A percentile compares a stretch with the other conserved stretches of the same genome.
These are phyloP conservation scores for Rhineura floridana DNA, from an alignment of 2,113 vertebrate genomes.

Conservation along the genomic window DNA sequence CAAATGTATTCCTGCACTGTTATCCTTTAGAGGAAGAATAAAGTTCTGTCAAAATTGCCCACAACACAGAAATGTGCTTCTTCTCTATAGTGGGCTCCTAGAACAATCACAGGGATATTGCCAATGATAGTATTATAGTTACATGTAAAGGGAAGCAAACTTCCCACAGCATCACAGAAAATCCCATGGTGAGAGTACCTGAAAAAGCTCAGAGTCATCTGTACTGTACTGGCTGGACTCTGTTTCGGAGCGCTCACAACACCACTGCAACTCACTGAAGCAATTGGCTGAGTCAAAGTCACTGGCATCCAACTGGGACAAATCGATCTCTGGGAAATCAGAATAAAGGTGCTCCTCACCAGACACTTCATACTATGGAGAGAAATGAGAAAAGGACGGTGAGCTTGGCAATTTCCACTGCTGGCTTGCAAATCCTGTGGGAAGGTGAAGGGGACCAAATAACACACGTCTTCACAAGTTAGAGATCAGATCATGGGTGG, in stretches of 20 bases:
- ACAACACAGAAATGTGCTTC: background rate
- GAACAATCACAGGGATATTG: background rate
- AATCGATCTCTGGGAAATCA: constrained; percentile 95
- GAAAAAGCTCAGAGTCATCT: constrained; percentile 87
- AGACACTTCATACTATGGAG: constrained; percentile 84
- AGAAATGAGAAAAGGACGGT: constrained; percentile 43
- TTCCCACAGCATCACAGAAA: background rate
- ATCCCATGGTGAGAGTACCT: constrained; percentile 75
- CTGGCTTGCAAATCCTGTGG: background rate
- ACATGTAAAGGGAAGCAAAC: background rate
- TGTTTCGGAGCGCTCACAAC: constrained; percentile 82
- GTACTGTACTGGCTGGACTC: constrained; percentile 90
- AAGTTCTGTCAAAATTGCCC: background rate
- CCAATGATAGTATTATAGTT: background rate
- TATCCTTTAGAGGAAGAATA: background rate
- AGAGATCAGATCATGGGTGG: background rate
- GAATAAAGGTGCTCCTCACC: constrained; percentile 91
- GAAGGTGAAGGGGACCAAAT: background rate
- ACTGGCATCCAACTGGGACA: constrained; percentile 92
- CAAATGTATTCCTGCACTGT: background rate
- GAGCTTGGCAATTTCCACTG: constrained; percentile 5
- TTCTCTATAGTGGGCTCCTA: background rate
- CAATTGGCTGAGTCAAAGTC: constrained; percentile 94
- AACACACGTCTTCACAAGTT: background rate
- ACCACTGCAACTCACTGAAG: constrained; percentile 94